These are phyloP conservation scores for Drosophila nasuta DNA, from an alignment of 1,140 invertebrate genomes.

Conservation along the genomic window DNA sequence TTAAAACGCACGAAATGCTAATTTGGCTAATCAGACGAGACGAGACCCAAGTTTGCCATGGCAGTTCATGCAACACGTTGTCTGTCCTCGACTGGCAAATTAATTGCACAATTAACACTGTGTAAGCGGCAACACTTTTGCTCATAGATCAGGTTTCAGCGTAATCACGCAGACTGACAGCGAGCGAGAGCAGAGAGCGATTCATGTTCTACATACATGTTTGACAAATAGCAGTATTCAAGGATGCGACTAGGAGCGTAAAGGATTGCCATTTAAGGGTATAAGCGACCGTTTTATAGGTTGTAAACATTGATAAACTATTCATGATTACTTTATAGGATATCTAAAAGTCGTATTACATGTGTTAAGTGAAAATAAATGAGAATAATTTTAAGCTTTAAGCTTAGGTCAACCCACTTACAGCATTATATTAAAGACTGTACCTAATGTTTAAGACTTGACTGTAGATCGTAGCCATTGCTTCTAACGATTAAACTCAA, in stretches of 20 bases:
- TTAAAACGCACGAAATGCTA: slow-evolving; percentile 39
- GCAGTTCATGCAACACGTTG: background rate
- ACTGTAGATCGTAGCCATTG: too few relatives aligned
- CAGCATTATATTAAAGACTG: too few relatives aligned
- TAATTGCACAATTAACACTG: slow-evolving; percentile 50
- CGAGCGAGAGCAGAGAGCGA: background rate
- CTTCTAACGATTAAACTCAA: too few relatives aligned
- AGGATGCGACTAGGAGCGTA: background rate
- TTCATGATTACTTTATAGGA: background rate
- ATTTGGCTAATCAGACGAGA: slow-evolving; percentile 38
- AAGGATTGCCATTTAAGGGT: background rate
- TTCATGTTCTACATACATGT: slow-evolving; percentile 4
- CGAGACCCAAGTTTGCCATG: background rate
- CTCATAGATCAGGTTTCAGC: slow-evolving; percentile 28
- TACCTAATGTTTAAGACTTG: too few relatives aligned
- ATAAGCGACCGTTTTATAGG: background rate
- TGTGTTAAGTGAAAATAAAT: too few relatives aligned
- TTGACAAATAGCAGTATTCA: slow-evolving; percentile 37
- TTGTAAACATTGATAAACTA: too few relatives aligned
- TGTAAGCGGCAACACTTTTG: slow-evolving; percentile 12
- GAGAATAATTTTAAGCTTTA: too few relatives aligned
- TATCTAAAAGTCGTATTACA: background rate
- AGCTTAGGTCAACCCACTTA: too few relatives aligned
- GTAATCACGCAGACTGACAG: slow-evolving; percentile 31
- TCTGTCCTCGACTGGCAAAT: slow-evolving; percentile 8